Base-by-base conservation (phyloP, 2,888 invertebrate genomes). In the Mythimna ferrago region DNA sequence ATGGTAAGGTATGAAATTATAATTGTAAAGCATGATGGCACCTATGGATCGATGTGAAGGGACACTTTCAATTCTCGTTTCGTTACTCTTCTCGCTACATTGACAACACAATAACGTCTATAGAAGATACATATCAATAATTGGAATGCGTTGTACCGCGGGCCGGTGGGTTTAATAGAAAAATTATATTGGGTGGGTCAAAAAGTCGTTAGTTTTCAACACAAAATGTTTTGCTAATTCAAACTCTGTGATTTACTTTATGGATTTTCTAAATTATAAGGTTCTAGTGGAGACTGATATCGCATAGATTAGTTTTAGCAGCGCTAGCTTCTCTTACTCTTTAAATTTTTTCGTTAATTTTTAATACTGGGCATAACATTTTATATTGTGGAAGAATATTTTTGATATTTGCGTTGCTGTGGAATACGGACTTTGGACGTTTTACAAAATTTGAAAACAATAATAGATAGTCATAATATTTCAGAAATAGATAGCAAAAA, bases 241-340 rank as follows among this genome's bases (percentile, higher is more conserved):
- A 92, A 93, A 94, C 94, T 95, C 96, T 96, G 96, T 96, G 96
- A 96, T 96, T 96, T 95, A 94, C 93, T 94, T 96, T 96, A 95
- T 93, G 94, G 93, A 94, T 94, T 94, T 93, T 95, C 95, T 96
- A 96, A 95, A 96, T 95, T 95, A 89, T 96, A 96, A 96, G 96
- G 91, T 94, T 95, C 94, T 96, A 96, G 94, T 95, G 95, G 96
- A 96, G 96, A 96, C 96, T 96, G 96, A 96, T 95, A 95, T 93
- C 94, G 95, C 95, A 93, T 96, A 96, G 95, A 95, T 95, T 95
- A 96, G 96, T 95, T 96, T 95, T 96, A 96, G 96, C 96, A 92
- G 93, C 95, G 96, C 96, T 96, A 96, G 96, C 96, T 95, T 96
- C 95, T 94, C 93, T 94, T 91, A 93, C 92, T 92, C 92, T 89